A percentile compares a stretch with the other conserved stretches of the same genome.
Conservation (phyloP, 1,140 invertebrate genomes). For the Drosophila athabasca region DNA sequence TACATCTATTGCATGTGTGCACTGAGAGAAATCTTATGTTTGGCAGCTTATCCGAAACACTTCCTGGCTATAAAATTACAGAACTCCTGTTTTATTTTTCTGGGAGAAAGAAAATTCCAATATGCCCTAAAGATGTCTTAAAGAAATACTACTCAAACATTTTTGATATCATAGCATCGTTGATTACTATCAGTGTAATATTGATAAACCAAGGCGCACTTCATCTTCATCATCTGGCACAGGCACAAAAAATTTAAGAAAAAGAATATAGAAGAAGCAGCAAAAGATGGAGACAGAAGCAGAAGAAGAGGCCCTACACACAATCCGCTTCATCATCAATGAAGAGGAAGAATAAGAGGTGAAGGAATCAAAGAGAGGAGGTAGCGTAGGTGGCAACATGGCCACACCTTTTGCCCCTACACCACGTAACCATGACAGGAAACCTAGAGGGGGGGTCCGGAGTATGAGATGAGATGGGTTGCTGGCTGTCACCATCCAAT, state of each 20-base stretch:
- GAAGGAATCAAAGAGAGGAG: not conserved
- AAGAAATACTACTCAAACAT: not conserved
- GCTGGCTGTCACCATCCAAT: slow-evolving; percentile 18
- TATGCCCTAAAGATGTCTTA: too few species aligned
- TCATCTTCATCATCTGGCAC: slow-evolving; percentile 67
- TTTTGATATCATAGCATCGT: not conserved
- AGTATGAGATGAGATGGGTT: not conserved
- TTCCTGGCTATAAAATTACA: too few species aligned
- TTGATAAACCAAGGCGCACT: slow-evolving; percentile 66
- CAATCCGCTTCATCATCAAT: slow-evolving; percentile 74
- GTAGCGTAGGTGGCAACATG: slow-evolving; percentile 24
- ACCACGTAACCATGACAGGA: slow-evolving; percentile 38
- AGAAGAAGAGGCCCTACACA: slow-evolving; percentile 24
- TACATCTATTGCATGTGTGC: slow-evolving; percentile 6
- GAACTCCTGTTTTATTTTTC: too few species aligned
- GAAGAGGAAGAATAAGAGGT: not conserved
- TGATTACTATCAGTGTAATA: slow-evolving; percentile 30
- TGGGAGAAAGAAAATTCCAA: not conserved
- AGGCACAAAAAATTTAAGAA: slow-evolving; percentile 36
- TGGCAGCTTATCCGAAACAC: too few species aligned
- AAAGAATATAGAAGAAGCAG: slow-evolving; percentile 23
- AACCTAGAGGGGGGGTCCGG: not conserved
- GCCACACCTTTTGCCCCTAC: slow-evolving; percentile 49
- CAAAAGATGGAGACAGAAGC: not conserved
- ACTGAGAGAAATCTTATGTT: slow-evolving; percentile 12